phyloP scores from a whole-genome alignment of 30 jellyfish, hydroid and myxozoan genomes.

The Haliclystus octoradiatus region DNA sequence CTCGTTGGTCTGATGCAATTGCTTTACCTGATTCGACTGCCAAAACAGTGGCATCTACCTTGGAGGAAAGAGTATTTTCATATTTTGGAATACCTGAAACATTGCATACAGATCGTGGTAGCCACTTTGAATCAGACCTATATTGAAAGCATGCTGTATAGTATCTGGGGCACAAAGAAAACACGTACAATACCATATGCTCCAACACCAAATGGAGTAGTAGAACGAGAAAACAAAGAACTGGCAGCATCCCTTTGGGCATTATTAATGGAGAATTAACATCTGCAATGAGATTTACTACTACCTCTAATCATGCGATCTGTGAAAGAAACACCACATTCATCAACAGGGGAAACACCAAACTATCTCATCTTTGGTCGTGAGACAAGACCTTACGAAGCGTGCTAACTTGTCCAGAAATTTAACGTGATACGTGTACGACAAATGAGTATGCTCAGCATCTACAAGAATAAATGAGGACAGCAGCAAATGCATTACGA shows the following conservation, averaged over 20 bases:
- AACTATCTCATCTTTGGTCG: constrained; percentile 38
- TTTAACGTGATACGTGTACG: too few species aligned
- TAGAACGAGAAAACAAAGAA: too few species aligned
- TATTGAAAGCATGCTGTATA: not conserved
- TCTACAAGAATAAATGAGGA: too few species aligned
- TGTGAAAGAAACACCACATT: too few species aligned
- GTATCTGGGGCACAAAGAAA: not conserved
- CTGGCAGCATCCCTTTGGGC: too few species aligned
- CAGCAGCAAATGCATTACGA: too few species aligned
- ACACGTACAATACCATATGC: not conserved
- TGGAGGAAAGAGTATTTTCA: not conserved
- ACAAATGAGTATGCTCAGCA: too few species aligned
- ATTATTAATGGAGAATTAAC: too few species aligned
- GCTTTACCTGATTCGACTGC: not conserved
- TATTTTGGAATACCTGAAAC: not conserved
- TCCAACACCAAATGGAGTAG: not conserved
- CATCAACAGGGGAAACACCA: constrained; percentile 58
- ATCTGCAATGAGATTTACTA: too few species aligned
- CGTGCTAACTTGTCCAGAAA: too few species aligned
- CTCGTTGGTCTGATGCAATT: not conserved
- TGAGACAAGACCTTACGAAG: constrained; percentile 50
- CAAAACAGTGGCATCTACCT: not conserved
- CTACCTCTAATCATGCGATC: too few species aligned
- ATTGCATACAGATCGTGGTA: not conserved
- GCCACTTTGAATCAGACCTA: not conserved